Conservation (phyloP, 2,113 vertebrate genomes). For the Gasterosteus nipponicus region DNA sequence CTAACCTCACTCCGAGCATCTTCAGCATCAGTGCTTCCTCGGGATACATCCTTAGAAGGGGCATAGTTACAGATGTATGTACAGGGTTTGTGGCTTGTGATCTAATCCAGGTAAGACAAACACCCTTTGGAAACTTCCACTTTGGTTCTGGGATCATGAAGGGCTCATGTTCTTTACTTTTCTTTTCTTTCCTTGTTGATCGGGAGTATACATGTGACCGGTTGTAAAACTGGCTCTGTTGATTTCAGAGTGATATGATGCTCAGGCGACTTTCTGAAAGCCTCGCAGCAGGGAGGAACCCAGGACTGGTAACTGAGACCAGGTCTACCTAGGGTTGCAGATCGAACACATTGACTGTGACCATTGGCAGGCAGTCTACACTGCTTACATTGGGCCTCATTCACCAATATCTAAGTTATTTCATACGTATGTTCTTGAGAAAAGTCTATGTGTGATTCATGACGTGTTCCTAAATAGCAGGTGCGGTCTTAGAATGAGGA, state of each 20-base stretch:
- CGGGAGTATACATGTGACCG: background rate
- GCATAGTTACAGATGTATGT: background rate
- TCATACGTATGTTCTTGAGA: no score
- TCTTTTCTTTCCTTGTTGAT: background rate
- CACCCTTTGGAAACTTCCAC: slow-evolving; percentile 13
- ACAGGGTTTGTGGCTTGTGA: background rate
- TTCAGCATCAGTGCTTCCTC: background rate
- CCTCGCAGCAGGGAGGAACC: background rate
- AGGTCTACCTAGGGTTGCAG: no score
- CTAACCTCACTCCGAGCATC: no score
- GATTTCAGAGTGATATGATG: background rate
- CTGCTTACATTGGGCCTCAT: no score
- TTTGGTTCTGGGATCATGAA: background rate
- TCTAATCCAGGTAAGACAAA: slow-evolving; percentile 6
- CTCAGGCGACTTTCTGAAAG: background rate
- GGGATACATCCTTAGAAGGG: background rate
- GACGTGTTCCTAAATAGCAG: no score
- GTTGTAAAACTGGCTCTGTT: background rate
- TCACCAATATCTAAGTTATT: no score
- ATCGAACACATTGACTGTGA: no score
- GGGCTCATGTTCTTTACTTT: background rate
- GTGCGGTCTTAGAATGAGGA: no score
- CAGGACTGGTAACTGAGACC: background rate
- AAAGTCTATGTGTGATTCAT: no score
- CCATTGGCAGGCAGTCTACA: no score